phyloP scores from a whole-genome alignment of 2,113 vertebrate genomes.

The Brachypodius melanocephalos region DNA sequence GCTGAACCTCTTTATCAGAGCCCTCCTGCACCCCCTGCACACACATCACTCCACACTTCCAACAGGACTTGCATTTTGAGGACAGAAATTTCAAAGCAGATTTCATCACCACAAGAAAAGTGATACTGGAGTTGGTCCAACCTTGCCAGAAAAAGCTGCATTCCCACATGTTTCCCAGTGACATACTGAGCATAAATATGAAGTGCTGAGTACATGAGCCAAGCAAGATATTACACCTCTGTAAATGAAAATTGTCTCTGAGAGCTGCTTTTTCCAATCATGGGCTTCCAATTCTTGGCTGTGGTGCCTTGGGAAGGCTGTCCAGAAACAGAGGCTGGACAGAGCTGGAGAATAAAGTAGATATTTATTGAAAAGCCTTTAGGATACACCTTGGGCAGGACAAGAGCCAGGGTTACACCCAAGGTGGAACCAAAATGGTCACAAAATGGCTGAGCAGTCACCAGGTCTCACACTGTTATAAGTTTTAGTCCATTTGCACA shows the following conservation, averaged over 20 bases:
- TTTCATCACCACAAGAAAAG: conserved; percentile 9
- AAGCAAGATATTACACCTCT: background rate
- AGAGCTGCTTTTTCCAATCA: background rate
- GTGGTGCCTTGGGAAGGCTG: too few species aligned
- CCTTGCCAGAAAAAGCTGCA: background rate
- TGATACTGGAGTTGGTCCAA: background rate
- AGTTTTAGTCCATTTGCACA: too few species aligned
- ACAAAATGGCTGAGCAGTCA: too few species aligned
- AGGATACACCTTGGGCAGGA: too few species aligned
- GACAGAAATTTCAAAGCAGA: conserved; percentile 1
- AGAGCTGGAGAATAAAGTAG: too few species aligned
- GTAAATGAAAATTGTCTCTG: background rate
- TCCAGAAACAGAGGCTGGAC: too few species aligned
- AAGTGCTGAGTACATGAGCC: background rate
- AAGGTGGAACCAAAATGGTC: too few species aligned
- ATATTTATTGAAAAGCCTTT: too few species aligned
- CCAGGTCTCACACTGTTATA: too few species aligned
- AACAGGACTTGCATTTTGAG: background rate
- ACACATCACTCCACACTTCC: background rate
- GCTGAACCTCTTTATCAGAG: background rate
- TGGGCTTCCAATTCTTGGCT: background rate
- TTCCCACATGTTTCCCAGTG: background rate
- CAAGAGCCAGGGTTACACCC: too few species aligned
- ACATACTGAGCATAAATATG: background rate
- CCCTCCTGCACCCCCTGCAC: background rate